A percentile compares a stretch with the other conserved stretches of the same genome.
phyloP scores from a whole-genome alignment of 23 tunicate genomes.

The Aplidium turbinatum region DNA sequence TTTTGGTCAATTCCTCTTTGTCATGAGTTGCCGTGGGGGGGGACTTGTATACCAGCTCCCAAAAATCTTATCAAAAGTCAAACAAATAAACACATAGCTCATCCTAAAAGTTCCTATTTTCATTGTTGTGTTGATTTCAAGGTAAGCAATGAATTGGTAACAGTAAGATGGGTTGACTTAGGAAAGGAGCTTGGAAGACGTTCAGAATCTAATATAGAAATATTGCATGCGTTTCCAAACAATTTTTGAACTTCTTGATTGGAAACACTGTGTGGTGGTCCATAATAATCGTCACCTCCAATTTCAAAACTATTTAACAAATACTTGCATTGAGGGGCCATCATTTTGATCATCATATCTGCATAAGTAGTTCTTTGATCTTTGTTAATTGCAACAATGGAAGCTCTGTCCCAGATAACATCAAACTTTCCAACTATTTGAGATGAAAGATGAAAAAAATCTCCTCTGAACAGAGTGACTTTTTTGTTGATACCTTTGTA shows the following conservation, averaged over 20 bases:
- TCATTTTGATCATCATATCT: conserved; percentile 19
- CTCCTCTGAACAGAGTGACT: conserved; percentile 66
- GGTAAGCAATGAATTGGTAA: too few species aligned
- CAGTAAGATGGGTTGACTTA: too few species aligned
- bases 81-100: conserved; percentile 7
- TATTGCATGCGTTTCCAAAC: conserved; percentile 1
- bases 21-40: too few species aligned
- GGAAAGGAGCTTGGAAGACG: too few species aligned
- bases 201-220: background rate
- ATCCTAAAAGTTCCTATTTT: too few species aligned
- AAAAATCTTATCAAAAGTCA: background rate
- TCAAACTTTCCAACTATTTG: conserved; percentile 56
- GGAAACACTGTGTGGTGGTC: conserved; percentile 4
- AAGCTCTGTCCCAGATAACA: conserved; percentile 71
- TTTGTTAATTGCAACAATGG: conserved; percentile 57
- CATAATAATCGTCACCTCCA: conserved; percentile 1
- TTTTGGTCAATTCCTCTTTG: too few species aligned
- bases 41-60: too few species aligned
- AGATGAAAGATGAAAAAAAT: conserved; percentile 43
- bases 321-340: conserved; percentile 30
- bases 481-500: conserved; percentile 43
- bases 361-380: conserved; percentile 28
- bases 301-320: conserved; percentile 23
- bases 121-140: too few species aligned
- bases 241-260: conserved; percentile 1